These are phyloP conservation scores for Coelopa pilipes DNA, from an alignment of 2,888 invertebrate species.

Conservation along the genomic window DNA sequence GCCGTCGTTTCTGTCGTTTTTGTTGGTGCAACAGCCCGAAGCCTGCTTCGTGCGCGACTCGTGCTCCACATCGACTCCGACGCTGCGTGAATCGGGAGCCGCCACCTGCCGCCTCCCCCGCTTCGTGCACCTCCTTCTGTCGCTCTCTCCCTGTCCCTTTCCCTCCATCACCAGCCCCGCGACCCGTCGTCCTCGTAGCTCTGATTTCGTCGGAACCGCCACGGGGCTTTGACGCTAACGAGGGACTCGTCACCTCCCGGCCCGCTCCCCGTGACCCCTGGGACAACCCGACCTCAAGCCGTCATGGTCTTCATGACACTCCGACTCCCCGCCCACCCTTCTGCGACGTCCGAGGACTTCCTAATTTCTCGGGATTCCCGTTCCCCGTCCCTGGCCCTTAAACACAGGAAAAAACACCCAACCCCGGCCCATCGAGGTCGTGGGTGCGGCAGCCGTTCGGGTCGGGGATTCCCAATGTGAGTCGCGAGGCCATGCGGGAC, in stretches of 20 bases:
- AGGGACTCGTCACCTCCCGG: neutral
- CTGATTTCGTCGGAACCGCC: slow-evolving; percentile 27
- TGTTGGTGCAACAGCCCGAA: slow-evolving; percentile 22
- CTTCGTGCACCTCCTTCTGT: neutral
- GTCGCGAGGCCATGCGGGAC: neutral
- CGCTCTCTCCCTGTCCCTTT: neutral
- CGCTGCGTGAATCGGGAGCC: neutral
- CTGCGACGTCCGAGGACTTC: slow-evolving; percentile 6
- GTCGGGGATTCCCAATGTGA: slow-evolving; percentile 16
- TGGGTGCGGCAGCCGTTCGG: neutral
- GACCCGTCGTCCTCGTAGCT: slow-evolving; percentile 32
- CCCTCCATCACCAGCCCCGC: neutral
- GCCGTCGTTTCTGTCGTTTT: slow-evolving; percentile 12
- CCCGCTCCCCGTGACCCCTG: no score
- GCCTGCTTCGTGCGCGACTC: slow-evolving; percentile 19
- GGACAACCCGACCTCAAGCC: neutral
- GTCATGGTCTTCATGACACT: slow-evolving; percentile 20
- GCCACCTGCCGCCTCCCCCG: neutral
- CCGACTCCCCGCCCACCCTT: neutral
- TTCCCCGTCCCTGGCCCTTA: neutral
- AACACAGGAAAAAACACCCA: neutral
- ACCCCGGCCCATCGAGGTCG: neutral
- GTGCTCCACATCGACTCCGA: slow-evolving; percentile 8
- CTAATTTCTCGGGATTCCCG: neutral
- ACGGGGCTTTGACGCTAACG: neutral